Evolutionary conservation across 2,797 vertebrate species (phyloP), one percentile per base, ranked within the genome.

Genomic region (Phrynocephalus guinanensis): DNA sequence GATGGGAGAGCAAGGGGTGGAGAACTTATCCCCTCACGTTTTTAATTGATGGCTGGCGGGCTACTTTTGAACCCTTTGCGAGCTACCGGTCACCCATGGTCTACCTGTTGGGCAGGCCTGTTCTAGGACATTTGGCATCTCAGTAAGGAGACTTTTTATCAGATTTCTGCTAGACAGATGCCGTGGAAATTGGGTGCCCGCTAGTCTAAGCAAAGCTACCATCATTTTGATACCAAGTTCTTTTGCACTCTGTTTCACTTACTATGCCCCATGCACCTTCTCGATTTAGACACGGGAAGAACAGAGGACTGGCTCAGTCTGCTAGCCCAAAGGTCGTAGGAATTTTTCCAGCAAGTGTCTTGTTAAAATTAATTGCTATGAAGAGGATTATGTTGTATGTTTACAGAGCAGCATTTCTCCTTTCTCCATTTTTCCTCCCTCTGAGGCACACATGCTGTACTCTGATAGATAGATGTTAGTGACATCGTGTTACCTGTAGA

Each of bases 401-500:
- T 77, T 71, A n/a, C 81, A 83, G 30, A 44, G 33, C 24, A 68
- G 24, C 24, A 6, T 28, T 2, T 16, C 22, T 26, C 33, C 48
- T 38, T 44, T 22, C 67, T 28, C 56, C 44, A 26, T 33, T 13
- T 28, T 38, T 4, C 10, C 60, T 22, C 11, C 0, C 5, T 3
- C 11, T n/a, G n/a, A 1, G 1, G 4, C 33, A 70, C 24, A 16
- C 18, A 63, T 28, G 24, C 13, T 15, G 9, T 77, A 22, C 20
- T 67, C 30, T 26, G 48, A 60, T 10, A 2, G 0, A 28, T 0
- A 10, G 16, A 1, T 84, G 10, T 18, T 94, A 33, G 33, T 33
- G 33, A 33, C 38, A 44, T 44, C 3, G 38, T 44, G 38, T 44
- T 44, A 98, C 98, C 98, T 99, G 98, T 83, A 99, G 95, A 6